Evolutionary conservation across 2,797 vertebrate genomes (phyloP), one percentile per base, ranked within the genome.

Genomic region (Malurus splendens): DNA sequence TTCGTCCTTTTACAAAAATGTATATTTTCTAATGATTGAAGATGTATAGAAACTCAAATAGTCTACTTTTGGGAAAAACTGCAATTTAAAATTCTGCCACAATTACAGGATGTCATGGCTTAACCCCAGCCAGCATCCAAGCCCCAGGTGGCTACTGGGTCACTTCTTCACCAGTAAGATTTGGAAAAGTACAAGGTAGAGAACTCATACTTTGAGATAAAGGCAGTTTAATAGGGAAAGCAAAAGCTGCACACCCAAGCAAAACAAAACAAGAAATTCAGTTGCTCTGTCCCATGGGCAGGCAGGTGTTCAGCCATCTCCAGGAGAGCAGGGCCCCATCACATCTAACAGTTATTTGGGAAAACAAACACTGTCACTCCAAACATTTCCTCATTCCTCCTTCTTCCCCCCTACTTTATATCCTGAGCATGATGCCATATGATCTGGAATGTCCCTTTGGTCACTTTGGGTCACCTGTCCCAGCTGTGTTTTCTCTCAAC

Each of bases 1-100:
- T 90, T 93, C 41, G 92, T 91, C 61, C 70, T 17, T 71, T 92
- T 80, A 60, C 64, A 89, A 71, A 93, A 51, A 77, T 52, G 5
- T 66, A 10, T 84, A 18, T 14, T 86, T 71, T 86, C 51, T 25
- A 48, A 59, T 0, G 0, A 8, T 28, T 93, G 67, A 68, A 32
- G 75, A 73, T 51, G 30, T 64, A 15, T 50, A 57, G 45, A 68
- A 80, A 44, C 8, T 38, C 32, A 86, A 72, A 74, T 8, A 6
- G 8, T 61, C 8, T 38, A 41, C 10, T 72, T 22, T 50, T 28
- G 15, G 4, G 6, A 64, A 62, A 72, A 45, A 55, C 41, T 3
- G 1, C 3, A 60, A 45, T 55, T 36, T 77, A 7, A 28, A 90
- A 45, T 70, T 65, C 47, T 55, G 48, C 48, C 52, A 60, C 14